Evolutionary conservation across 2,888 invertebrate species (phyloP).

Genomic region (Drosophila lutescens): DNA sequence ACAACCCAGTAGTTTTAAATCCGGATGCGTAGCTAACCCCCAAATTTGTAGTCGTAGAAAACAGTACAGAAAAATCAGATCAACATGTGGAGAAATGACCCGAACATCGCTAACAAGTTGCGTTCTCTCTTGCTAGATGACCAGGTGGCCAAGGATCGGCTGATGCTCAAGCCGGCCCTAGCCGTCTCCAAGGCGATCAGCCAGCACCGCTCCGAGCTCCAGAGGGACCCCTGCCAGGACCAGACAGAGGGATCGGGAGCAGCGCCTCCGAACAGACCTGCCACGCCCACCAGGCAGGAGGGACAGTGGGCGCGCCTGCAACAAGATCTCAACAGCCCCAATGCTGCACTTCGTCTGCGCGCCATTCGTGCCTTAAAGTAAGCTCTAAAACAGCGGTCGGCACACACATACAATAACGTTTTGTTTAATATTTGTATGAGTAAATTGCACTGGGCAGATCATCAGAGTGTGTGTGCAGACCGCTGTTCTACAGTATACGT

Average conservation of each 20-base stretch:
- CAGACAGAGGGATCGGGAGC: background rate
- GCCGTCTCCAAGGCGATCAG: slow-evolving; percentile 9
- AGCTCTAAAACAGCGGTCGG: too few species aligned
- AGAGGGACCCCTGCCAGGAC: background rate
- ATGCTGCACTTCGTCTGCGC: slow-evolving; percentile 77
- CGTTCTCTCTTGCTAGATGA: slow-evolving; percentile 27
- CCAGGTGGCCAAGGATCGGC: slow-evolving; percentile 6
- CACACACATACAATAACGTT: too few species aligned
- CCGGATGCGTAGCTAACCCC: slow-evolving; percentile 20
- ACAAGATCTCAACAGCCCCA: slow-evolving; percentile 82
- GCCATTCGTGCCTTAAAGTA: slow-evolving; percentile 82
- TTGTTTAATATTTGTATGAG: too few species aligned
- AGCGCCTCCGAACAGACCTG: background rate
- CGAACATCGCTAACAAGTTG: slow-evolving; percentile 10
- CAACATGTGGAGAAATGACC: slow-evolving; percentile 20
- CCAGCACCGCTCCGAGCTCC: slow-evolving; percentile 4
- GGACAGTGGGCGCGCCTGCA: slow-evolving; percentile 70
- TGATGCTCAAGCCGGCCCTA: slow-evolving; percentile 2
- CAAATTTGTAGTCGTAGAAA: slow-evolving; percentile 32
- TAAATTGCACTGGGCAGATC: too few species aligned
- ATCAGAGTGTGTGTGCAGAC: too few species aligned
- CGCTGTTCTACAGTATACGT: too few species aligned
- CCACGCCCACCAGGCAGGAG: slow-evolving; percentile 26
- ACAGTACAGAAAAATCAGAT: background rate
- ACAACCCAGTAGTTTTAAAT: slow-evolving; percentile 12